These are phyloP conservation scores for Bemisia tabaci DNA, from an alignment of 1,140 invertebrate species.

Conservation along the genomic window DNA sequence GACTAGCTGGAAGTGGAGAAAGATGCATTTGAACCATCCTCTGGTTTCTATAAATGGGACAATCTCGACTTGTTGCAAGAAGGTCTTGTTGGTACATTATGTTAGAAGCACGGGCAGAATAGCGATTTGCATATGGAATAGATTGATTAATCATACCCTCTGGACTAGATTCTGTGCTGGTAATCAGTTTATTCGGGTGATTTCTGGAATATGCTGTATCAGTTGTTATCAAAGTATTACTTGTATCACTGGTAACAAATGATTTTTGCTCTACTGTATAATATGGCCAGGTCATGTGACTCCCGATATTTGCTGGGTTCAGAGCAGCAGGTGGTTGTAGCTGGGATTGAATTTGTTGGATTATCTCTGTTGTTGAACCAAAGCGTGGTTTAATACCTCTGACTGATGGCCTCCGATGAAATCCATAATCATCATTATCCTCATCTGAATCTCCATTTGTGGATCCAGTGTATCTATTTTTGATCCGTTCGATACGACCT, in stretches of 20 bases:
- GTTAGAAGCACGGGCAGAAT: background rate
- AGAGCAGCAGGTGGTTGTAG: conserved; percentile 35
- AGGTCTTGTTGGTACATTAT: background rate
- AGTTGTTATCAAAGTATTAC: background rate
- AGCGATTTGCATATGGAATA: background rate
- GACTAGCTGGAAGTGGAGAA: background rate
- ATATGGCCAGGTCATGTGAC: conserved; percentile 44
- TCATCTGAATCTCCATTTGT: conserved; percentile 38
- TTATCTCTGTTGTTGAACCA: conserved; percentile 61
- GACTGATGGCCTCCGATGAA: conserved; percentile 72
- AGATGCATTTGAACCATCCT: background rate
- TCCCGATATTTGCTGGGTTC: conserved; percentile 27
- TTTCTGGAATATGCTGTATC: background rate
- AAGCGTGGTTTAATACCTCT: conserved; percentile 57
- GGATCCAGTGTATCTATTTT: conserved; percentile 43
- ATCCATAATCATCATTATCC: conserved; percentile 77
- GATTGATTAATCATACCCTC: background rate
- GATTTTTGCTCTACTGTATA: conserved; percentile 38
- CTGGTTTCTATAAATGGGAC: background rate
- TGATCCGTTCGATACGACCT: conserved; percentile 60
- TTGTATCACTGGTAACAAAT: background rate
- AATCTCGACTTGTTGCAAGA: background rate
- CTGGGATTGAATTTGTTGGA: conserved; percentile 64
- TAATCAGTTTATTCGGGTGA: background rate
- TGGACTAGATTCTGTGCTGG: too few relatives aligned